phyloP scores from a whole-genome alignment of 2,888 invertebrate species.

The Schizotus pectinicornis region DNA sequence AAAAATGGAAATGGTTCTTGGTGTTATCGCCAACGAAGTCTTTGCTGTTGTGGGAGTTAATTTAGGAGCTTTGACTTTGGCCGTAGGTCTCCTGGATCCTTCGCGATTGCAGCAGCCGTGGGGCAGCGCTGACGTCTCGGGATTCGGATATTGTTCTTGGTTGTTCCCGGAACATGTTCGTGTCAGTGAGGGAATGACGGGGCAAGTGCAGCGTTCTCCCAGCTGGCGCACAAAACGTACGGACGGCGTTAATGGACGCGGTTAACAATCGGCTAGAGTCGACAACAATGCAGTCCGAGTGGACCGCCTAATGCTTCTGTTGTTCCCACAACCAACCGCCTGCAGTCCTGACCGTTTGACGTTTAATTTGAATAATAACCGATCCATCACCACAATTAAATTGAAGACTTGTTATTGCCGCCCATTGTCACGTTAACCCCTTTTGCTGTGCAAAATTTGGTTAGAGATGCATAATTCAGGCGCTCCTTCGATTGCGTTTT shows the following conservation, averaged over 20 bases:
- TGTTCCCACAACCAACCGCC: slow-evolving; percentile 20
- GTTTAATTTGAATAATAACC: slow-evolving; percentile 27
- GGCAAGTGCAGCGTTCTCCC: slow-evolving; percentile 17
- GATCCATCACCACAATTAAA: slow-evolving; percentile 20
- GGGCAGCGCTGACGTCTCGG: slow-evolving; percentile 6
- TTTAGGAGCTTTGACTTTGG: too few species aligned
- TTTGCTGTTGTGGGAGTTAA: too few species aligned
- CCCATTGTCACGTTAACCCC: slow-evolving; percentile 6
- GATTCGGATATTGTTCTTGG: slow-evolving; percentile 26
- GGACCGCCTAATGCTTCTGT: slow-evolving; percentile 32
- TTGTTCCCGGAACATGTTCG: slow-evolving; percentile 21
- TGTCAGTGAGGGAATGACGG: slow-evolving; percentile 21
- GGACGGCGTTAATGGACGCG: slow-evolving; percentile 40
- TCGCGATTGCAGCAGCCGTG: too few species aligned
- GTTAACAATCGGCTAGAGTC: slow-evolving; percentile 39
- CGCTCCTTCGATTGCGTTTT: background rate
- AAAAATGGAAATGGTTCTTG: too few species aligned
- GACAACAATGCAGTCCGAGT: slow-evolving; percentile 36
- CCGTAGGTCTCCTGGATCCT: too few species aligned
- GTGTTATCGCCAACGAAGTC: too few species aligned
- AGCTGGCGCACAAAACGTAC: slow-evolving; percentile 42
- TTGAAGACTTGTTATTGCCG: slow-evolving; percentile 11
- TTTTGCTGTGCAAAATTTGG: background rate
- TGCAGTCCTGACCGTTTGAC: slow-evolving; percentile 22
- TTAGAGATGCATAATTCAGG: slow-evolving; percentile 13